Evolutionary conservation across 2,888 invertebrate species (phyloP).

Genomic region (Heliothis peltigera): DNA sequence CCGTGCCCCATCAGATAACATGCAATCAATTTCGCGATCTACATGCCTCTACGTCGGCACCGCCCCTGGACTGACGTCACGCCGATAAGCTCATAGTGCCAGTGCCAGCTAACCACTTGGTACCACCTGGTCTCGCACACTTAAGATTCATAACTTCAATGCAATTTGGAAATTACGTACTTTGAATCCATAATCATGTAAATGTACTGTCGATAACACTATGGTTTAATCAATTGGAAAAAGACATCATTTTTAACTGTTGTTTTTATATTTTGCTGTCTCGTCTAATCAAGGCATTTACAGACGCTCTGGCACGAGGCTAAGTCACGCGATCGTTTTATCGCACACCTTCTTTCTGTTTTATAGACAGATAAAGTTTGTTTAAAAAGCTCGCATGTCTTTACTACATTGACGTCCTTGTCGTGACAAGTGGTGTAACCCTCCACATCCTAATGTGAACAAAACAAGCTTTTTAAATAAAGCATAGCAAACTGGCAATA

Average conservation of each 20-base stretch:
- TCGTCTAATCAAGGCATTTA: conserved; percentile 85
- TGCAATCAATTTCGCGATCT: conserved; percentile 90
- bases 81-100: conserved; percentile 86
- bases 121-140: conserved; percentile 77
- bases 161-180: conserved; percentile 54
- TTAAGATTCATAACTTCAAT: conserved; percentile 65
- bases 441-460: conserved; percentile 78
- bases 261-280: conserved; percentile 69
- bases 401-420: conserved; percentile 82
- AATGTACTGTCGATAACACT: conserved; percentile 35
- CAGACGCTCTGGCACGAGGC: conserved; percentile 78
- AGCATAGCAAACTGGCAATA: conserved; percentile 24
- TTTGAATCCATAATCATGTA: conserved; percentile 25
- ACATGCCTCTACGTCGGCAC: conserved; percentile 88
- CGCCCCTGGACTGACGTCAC: conserved; percentile 87
- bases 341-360: conserved; percentile 87
- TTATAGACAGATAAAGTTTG: conserved; percentile 87
- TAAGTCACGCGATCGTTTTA: conserved; percentile 88
- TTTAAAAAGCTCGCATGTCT: conserved; percentile 88
- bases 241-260: conserved; percentile 60
- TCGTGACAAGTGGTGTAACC: conserved; percentile 85
- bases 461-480: conserved; percentile 64
- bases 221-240: conserved; percentile 51
- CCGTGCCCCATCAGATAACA: conserved; percentile 89
- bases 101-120: conserved; percentile 86